Conservation (phyloP, 1,140 invertebrate species). For the Bombus superbus region DNA sequence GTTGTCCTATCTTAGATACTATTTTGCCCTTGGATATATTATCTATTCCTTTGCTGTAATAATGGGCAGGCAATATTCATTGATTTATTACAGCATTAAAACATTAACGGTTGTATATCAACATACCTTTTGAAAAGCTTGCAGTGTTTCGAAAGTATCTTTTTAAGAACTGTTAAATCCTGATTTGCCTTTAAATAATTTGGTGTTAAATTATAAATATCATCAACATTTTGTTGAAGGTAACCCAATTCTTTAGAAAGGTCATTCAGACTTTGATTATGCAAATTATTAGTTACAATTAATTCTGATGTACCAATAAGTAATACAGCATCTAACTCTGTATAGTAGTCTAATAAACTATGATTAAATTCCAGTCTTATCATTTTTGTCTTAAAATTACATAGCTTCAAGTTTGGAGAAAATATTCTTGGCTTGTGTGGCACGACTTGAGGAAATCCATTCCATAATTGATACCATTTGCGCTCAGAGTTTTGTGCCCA, state of each 20-base stretch:
- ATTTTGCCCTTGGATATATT: slow-evolving; percentile 78
- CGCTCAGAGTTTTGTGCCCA: slow-evolving; percentile 86
- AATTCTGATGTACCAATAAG: slow-evolving; percentile 85
- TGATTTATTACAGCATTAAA: neutral
- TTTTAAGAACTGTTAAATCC: slow-evolving; percentile 76
- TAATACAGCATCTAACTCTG: slow-evolving; percentile 93
- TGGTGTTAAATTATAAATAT: slow-evolving; percentile 79
- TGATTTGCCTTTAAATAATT: slow-evolving; percentile 73
- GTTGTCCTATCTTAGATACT: slow-evolving; percentile 73
- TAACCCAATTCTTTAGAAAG: slow-evolving; percentile 73
- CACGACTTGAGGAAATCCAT: slow-evolving; percentile 86
- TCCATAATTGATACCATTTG: slow-evolving; percentile 91
- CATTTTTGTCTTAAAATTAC: slow-evolving; percentile 79
- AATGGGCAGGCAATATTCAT: slow-evolving; percentile 22
- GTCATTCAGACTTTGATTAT: slow-evolving; percentile 73
- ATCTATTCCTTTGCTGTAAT: slow-evolving; percentile 75
- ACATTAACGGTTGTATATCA: slow-evolving; percentile 1
- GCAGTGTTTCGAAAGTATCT: slow-evolving; percentile 75
- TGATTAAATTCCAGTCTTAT: slow-evolving; percentile 92
- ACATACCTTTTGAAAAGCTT: slow-evolving; percentile 76
- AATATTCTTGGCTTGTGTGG: slow-evolving; percentile 88
- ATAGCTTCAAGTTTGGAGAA: slow-evolving; percentile 85
- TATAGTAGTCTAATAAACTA: slow-evolving; percentile 91
- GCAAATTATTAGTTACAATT: slow-evolving; percentile 73
- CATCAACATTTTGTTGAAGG: slow-evolving; percentile 62